Evolutionary conservation across 1,140 invertebrate species (phyloP).

Genomic region (Paramacrobiotus metropolitanus): DNA sequence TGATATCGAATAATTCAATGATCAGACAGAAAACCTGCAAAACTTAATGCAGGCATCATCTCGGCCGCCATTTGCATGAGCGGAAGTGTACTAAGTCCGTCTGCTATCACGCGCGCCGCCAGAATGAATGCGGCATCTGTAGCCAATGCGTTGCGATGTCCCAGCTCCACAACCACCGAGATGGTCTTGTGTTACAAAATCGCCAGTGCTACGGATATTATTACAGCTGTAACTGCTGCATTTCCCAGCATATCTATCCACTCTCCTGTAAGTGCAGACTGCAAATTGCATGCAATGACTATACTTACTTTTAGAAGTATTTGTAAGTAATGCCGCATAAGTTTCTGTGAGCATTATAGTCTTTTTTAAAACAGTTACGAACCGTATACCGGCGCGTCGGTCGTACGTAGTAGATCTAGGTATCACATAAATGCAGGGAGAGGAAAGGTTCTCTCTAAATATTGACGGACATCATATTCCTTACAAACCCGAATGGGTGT

Average conservation of each 20-base stretch:
- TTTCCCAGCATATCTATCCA: too few species aligned
- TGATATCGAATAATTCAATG: too few species aligned
- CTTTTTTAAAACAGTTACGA: too few species aligned
- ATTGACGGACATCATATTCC: background rate
- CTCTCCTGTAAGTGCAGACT: too few species aligned
- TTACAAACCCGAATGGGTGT: background rate
- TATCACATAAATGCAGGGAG: background rate
- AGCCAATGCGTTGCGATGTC: background rate
- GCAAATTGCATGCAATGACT: too few species aligned
- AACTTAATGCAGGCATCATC: background rate
- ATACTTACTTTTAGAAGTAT: too few species aligned
- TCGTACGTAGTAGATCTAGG: too few species aligned
- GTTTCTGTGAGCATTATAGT: too few species aligned
- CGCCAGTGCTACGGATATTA: background rate
- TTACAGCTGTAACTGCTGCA: background rate
- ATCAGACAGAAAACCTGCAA: too few species aligned
- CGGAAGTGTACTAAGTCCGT: background rate
- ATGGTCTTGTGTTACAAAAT: slow-evolving; percentile 1
- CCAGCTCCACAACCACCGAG: slow-evolving; percentile 4
- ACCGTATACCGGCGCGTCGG: too few species aligned
- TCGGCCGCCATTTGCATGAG: background rate
- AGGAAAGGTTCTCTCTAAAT: background rate
- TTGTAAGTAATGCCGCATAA: too few species aligned
- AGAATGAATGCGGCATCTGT: background rate
- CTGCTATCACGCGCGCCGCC: background rate